Evolutionary conservation across 2,888 invertebrate species (phyloP).

Genomic region (Meandrusa payeni): DNA sequence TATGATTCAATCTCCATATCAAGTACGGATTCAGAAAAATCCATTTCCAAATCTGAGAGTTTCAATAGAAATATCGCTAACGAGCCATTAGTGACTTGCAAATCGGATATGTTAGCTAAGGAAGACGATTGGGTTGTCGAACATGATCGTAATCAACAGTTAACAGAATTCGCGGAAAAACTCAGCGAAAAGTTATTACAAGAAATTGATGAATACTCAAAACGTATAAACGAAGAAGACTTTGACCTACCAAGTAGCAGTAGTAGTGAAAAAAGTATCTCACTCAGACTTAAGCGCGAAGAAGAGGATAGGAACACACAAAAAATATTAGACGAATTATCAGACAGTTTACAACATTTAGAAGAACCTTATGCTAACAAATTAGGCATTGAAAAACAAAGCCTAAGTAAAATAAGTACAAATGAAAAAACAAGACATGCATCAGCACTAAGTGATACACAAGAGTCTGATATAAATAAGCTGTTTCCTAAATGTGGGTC

Average conservation of each 20-base stretch:
- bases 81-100: conserved; percentile 74
- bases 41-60: conserved; percentile 76
- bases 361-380: conserved; percentile 83
- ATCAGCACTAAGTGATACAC: conserved; percentile 75
- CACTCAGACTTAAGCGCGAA: conserved; percentile 68
- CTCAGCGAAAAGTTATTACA: conserved; percentile 90
- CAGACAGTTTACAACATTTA: conserved; percentile 76
- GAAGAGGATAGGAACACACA: conserved; percentile 74
- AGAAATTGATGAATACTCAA: conserved; percentile 85
- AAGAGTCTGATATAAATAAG: conserved; percentile 69
- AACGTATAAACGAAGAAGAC: conserved; percentile 75
- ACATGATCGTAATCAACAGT: conserved; percentile 83
- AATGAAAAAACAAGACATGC: conserved; percentile 82
- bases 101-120: conserved; percentile 70
- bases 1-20: conserved; percentile 75
- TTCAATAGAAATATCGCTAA: conserved; percentile 74
- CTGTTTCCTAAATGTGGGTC: conserved; percentile 73
- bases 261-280: conserved; percentile 76
- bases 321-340: conserved; percentile 70
- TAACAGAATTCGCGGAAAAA: conserved; percentile 90
- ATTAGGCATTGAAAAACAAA: conserved; percentile 80
- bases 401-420: conserved; percentile 78
- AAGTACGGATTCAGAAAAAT: conserved; percentile 75
- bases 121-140: conserved; percentile 82
- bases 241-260: conserved; percentile 75